phyloP scores from a whole-genome alignment of 2,888 invertebrate genomes.

The Thymelicus acteon region DNA sequence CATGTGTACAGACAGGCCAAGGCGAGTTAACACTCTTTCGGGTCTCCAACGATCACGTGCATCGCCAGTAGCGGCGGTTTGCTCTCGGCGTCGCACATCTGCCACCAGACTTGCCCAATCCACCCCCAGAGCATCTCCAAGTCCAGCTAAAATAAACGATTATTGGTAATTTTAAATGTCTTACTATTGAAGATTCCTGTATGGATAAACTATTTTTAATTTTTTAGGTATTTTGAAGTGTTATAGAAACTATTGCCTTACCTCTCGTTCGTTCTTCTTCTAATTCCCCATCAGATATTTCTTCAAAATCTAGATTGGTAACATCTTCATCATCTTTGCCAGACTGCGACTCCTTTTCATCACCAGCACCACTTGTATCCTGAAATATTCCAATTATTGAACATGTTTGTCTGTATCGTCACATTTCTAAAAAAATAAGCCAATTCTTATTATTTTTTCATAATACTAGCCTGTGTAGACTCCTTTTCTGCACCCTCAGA shows the following conservation, averaged over 20 bases:
- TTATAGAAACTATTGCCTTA: constrained; percentile 42
- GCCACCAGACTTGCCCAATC: constrained; percentile 96
- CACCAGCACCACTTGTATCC: constrained; percentile 74
- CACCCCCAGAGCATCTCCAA: constrained; percentile 97
- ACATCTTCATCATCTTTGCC: constrained; percentile 89
- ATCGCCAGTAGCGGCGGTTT: constrained; percentile 79
- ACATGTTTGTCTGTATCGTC: not conserved
- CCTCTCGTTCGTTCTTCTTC: constrained; percentile 90
- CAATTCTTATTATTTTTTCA: not conserved
- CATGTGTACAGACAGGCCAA: constrained; percentile 92
- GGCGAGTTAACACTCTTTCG: constrained; percentile 90
- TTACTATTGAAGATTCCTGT: too few species aligned
- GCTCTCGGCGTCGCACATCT: constrained; percentile 87
- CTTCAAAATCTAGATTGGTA: constrained; percentile 92
- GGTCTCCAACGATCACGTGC: constrained; percentile 93
- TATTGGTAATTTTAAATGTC: not conserved
- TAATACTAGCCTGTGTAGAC: constrained; percentile 67
- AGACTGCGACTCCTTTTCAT: constrained; percentile 79
- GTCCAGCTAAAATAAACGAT: constrained; percentile 74
- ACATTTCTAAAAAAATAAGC: not conserved
- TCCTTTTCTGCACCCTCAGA: constrained; percentile 72
- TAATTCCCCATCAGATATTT: constrained; percentile 95
- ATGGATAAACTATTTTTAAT: too few species aligned
- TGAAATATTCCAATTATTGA: constrained; percentile 41
- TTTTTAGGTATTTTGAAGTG: not conserved